Percentiles rank a stretch among this genome's conserved stretches.
phyloP scores from a whole-genome alignment of 2,888 invertebrate genomes.

The Ditula angustiorana region DNA sequence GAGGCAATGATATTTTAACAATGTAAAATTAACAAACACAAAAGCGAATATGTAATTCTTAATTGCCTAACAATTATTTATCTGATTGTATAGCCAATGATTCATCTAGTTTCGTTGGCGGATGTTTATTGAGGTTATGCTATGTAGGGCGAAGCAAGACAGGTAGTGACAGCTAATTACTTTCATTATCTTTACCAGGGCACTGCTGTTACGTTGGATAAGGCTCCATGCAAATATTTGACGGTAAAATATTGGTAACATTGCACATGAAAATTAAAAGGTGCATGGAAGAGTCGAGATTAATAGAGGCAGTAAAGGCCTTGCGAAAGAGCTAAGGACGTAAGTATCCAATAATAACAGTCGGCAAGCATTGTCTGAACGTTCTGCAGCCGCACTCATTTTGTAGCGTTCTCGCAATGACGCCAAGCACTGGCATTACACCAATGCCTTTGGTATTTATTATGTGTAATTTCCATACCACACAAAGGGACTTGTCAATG shows the following conservation, averaged over 20 bases:
- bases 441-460: constrained; percentile 48
- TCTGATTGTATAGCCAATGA: constrained; percentile 52
- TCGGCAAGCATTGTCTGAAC: constrained; percentile 41
- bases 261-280: constrained; percentile 20
- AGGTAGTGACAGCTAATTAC: constrained; percentile 53
- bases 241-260: constrained; percentile 21
- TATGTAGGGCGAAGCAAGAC: constrained; percentile 64
- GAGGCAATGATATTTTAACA: constrained; percentile 7
- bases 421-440: constrained; percentile 51
- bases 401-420: constrained; percentile 51
- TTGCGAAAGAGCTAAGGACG: constrained; percentile 22
- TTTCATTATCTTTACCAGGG: constrained; percentile 62
- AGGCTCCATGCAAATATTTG: constrained; percentile 42
- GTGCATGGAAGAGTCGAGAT: constrained; percentile 13
- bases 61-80: constrained; percentile 48
- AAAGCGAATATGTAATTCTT: constrained; percentile 46
- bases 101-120: constrained; percentile 47
- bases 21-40: constrained; percentile 18
- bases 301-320: constrained; percentile 17
- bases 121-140: constrained; percentile 65
- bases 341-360: constrained; percentile 10
- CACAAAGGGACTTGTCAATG: constrained; percentile 51
- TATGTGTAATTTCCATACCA: constrained; percentile 52
- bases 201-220: constrained; percentile 43
- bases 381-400: constrained; percentile 52